Evolutionary conservation across 2,888 invertebrate species (phyloP), one percentile per base, ranked within the genome.

Genomic region (Exephanes ischioxanthus): DNA sequence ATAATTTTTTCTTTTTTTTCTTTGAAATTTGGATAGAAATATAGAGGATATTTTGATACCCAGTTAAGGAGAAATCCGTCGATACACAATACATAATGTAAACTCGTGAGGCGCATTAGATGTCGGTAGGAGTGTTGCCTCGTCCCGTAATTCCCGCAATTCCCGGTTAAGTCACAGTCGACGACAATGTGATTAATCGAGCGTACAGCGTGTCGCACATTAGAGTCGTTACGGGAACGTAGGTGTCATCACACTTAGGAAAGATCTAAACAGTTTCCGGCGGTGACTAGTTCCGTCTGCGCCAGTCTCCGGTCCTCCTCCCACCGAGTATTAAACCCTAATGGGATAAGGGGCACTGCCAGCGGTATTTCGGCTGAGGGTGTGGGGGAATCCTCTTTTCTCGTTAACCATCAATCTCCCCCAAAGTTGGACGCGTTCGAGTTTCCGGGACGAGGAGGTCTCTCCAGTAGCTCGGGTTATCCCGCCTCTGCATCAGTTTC

Each of bases 201-300:
- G 66, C 66, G 33, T 51, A 19, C 33, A 33, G 33, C 14, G 37
- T 48, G 22, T 22, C 22, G 22, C 19, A 5, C 48, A 48, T 22
- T 66, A 19, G 37, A 66, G n/a, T 76, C 76, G 66, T 76, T 76
- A 76, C 19, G 70, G 33, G 45, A 45, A 22, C 19, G 61, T 51
- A 66, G 66, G 70, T 71, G 76, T 67, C 71, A 84, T 84, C 75
- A 76, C 76, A 84, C 84, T 84, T 76, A 55, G 71, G 51, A 55
- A 80, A 76, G 63, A 76, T 71, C 26, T 22, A 37, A 51, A 75
- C 68, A 33, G 53, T 53, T 67, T 67, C 61, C 7, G 51, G 22
- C 30, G 9, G 37, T 14, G 79, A 37, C 55, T 63, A 16, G 30
- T 55, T 67, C 61, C 37, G 72, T 67, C 19, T 33, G 26, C 14